phyloP scores from a whole-genome alignment of 2,888 invertebrate genomes.

The Meloe dianella region DNA sequence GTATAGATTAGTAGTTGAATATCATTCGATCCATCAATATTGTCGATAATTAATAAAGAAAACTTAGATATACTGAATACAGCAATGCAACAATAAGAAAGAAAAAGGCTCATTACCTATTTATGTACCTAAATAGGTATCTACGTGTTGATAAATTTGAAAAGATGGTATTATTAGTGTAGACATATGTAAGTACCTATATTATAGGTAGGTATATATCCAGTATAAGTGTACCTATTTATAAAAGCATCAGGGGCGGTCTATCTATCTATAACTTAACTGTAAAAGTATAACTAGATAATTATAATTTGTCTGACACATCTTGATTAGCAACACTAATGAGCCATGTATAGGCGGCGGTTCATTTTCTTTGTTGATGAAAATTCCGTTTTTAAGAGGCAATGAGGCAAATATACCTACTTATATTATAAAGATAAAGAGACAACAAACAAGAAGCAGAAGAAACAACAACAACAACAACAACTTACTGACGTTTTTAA shows the following conservation, averaged over 20 bases:
- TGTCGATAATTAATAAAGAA: not conserved
- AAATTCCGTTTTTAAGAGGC: not conserved
- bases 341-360: slow-evolving; percentile 18
- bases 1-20: slow-evolving; percentile 10
- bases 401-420: not conserved
- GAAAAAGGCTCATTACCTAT: too few species aligned
- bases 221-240: too few species aligned
- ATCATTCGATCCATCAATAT: not conserved
- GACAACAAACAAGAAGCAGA: not conserved
- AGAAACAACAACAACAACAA: too few species aligned
- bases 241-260: slow-evolving; percentile 7
- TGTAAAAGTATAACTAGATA: slow-evolving; percentile 13
- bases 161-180: not conserved
- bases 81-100: too few species aligned
- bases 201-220: too few species aligned
- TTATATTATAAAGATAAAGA: too few species aligned
- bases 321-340: slow-evolving; percentile 22
- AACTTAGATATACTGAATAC: too few species aligned
- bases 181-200: too few species aligned
- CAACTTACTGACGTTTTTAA: too few species aligned
- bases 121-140: too few species aligned
- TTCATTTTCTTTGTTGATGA: slow-evolving; percentile 12
- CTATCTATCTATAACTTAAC: not conserved
- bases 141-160: not conserved
- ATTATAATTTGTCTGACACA: slow-evolving; percentile 30